Evolutionary conservation across 2,113 vertebrate species (phyloP).

Genomic region (Danio rerio): GRCz12tu NC_133184.1:36332501-36333000

Average conservation of each 20-base stretch:
- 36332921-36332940: constrained; percentile 45
- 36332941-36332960: constrained; percentile 58
- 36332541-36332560: neutral
- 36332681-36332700: neutral
- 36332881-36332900: neutral
- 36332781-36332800: neutral
- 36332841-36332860: neutral
- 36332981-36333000: constrained; percentile 70
- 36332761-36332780: neutral
- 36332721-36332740: neutral
- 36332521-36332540: neutral
- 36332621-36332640: neutral
- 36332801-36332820: neutral
- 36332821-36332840: neutral
- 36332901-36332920: constrained; percentile 32
- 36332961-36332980: constrained; percentile 73
- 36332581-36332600: neutral
- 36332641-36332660: neutral
- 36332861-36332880: neutral
- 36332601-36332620: neutral
- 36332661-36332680: neutral
- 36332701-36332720: neutral
- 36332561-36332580: constrained; percentile 6
- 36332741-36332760: neutral
- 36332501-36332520: neutral